phyloP scores from a whole-genome alignment of 37 sponge, comb jelly and placozoan genomes.

The Beroe forskalii region DNA sequence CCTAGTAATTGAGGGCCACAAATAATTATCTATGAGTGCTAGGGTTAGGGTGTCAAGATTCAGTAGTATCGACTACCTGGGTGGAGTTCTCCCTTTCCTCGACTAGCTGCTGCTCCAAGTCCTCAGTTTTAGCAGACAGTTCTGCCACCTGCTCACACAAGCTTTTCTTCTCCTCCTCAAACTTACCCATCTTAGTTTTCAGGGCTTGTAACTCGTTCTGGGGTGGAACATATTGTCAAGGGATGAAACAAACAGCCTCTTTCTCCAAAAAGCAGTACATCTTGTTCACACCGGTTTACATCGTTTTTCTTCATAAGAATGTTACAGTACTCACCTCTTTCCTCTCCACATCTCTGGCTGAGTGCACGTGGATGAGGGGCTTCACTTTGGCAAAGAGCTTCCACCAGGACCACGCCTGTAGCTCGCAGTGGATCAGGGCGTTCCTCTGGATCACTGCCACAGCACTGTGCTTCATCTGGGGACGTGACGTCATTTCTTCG shows the following conservation, averaged over 20 bases:
- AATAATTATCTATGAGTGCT: no score
- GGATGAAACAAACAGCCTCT: no score
- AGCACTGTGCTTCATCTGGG: conserved; percentile 79
- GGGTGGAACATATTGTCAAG: not conserved
- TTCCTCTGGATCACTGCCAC: conserved; percentile 87
- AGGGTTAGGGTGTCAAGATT: no score
- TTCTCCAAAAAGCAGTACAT: no score
- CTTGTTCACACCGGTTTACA: no score
- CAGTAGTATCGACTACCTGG: not conserved
- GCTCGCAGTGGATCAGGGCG: conserved; percentile 68
- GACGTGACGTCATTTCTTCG: not conserved
- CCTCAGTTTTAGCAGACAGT: conserved; percentile 8
- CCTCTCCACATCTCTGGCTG: conserved; percentile 31
- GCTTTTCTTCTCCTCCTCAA: conserved; percentile 74
- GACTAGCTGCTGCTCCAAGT: conserved; percentile 34
- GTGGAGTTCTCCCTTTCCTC: conserved; percentile 40
- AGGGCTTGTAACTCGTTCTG: conserved; percentile 78
- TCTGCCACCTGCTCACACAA: conserved; percentile 69
- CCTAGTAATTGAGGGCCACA: no score
- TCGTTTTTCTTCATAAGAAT: no score
- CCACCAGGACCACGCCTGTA: conserved; percentile 94
- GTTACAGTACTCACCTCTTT: conserved; percentile 55
- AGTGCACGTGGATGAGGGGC: conserved; percentile 54
- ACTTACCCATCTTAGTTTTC: conserved; percentile 70
- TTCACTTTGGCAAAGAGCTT: conserved; percentile 80